Conservation (phyloP, 2,888 invertebrate species). For the Quadroppia sp. region DNA sequence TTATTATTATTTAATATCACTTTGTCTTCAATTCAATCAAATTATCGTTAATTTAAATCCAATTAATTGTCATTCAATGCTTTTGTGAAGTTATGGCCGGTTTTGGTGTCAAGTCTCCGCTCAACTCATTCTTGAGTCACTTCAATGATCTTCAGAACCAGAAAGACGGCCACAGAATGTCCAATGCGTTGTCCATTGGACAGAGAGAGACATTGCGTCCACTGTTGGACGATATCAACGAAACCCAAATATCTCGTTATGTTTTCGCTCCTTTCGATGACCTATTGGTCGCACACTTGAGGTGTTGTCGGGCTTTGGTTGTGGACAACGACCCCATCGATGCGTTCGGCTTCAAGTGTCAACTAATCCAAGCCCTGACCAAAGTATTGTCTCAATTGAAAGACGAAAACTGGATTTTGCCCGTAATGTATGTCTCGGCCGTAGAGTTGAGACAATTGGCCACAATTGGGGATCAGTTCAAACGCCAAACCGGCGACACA, state of each 20-base stretch:
- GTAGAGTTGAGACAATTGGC: slow-evolving; percentile 75
- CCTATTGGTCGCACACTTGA: slow-evolving; percentile 68
- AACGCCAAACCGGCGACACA: slow-evolving; percentile 51
- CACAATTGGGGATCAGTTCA: slow-evolving; percentile 50
- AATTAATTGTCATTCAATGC: background rate
- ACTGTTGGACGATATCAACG: slow-evolving; percentile 18
- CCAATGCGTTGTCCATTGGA: background rate
- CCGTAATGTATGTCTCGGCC: slow-evolving; percentile 83
- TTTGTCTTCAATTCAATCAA: background rate
- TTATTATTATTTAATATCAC: too few relatives aligned
- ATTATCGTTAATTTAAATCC: background rate
- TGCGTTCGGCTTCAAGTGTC: slow-evolving; percentile 73
- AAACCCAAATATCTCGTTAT: slow-evolving; percentile 54
- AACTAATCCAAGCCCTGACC: slow-evolving; percentile 59
- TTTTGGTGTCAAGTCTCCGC: background rate
- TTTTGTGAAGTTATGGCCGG: background rate
- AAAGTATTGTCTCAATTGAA: slow-evolving; percentile 79
- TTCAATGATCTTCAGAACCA: slow-evolving; percentile 5
- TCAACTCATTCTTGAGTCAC: slow-evolving; percentile 4
- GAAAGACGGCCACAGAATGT: background rate
- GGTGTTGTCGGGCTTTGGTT: slow-evolving; percentile 56
- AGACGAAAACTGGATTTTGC: slow-evolving; percentile 96
- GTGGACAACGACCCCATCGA: slow-evolving; percentile 57
- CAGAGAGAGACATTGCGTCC: background rate
- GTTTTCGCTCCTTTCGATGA: slow-evolving; percentile 65